Percentiles rank a stretch among this genome's conserved stretches.
phyloP scores from a whole-genome alignment of 2,113 vertebrate species.

The Tychaedon coryphoeus region DNA sequence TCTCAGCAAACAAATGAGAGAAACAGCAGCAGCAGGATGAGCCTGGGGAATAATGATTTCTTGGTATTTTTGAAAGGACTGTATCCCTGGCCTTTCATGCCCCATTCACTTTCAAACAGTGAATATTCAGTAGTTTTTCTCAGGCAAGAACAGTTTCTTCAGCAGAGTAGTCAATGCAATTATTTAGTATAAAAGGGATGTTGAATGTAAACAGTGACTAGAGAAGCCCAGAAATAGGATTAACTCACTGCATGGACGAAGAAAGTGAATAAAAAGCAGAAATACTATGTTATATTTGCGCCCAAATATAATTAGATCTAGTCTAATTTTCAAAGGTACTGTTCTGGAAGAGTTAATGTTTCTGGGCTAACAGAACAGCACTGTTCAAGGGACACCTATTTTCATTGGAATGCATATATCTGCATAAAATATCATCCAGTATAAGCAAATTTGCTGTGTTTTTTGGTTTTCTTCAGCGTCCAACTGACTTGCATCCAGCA shows the following conservation, averaged over 20 bases:
- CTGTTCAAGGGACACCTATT: neutral
- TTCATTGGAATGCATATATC: neutral
- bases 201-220: neutral
- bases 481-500: neutral
- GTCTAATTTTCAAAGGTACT: neutral
- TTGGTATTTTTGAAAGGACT: neutral
- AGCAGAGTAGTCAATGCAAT: neutral
- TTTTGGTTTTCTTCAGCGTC: neutral
- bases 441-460: neutral
- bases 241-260: neutral
- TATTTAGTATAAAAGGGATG: neutral
- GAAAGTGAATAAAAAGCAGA: neutral
- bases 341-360: neutral
- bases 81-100: neutral
- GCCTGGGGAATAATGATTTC: accelerated
- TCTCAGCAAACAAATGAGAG: neutral
- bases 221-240: neutral
- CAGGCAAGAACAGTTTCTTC: neutral
- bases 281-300: neutral
- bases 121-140: neutral
- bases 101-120: neutral
- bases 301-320: too few relatives aligned
- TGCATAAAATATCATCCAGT: neutral
- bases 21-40: neutral
- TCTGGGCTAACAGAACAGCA: neutral